These are phyloP conservation scores for Dromococcyx pavoninus DNA, from an alignment of 2,797 vertebrate genomes.

Conservation along the genomic window DNA sequence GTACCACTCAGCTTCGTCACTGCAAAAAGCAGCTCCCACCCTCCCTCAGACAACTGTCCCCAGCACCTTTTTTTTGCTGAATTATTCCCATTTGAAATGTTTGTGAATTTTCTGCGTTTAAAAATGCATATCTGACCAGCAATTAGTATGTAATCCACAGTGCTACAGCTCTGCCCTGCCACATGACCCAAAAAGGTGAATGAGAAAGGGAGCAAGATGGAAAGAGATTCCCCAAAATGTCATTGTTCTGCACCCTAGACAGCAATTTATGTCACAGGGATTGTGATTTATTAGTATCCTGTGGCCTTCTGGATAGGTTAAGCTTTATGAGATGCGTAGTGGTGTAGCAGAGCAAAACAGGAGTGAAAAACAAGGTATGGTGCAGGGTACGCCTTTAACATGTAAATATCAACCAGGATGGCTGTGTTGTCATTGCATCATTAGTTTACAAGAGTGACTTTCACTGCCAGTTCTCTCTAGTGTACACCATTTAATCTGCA, in stretches of 20 bases:
- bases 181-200: accelerated
- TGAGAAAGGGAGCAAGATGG: accelerated
- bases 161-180: not conserved
- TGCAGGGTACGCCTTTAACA: not conserved
- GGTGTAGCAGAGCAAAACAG: not conserved
- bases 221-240: not conserved
- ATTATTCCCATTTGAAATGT: not conserved
- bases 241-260: not conserved
- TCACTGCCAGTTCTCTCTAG: not conserved
- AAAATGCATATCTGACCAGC: not conserved
- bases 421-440: not conserved
- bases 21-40: not conserved
- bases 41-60: not conserved
- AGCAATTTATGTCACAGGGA: not conserved
- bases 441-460: not conserved
- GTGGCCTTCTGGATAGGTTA: not conserved
- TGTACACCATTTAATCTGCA: not conserved
- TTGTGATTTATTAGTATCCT: not conserved
- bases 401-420: not conserved
- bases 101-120: not conserved
- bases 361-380: not conserved
- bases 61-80: not conserved
- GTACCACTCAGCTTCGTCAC: not conserved
- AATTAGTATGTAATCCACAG: not conserved
- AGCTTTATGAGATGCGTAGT: not conserved